Percentiles rank a stretch among this genome's conserved stretches.
phyloP scores from a whole-genome alignment of 2,888 invertebrate species.

The Leucophenga maculata region DNA sequence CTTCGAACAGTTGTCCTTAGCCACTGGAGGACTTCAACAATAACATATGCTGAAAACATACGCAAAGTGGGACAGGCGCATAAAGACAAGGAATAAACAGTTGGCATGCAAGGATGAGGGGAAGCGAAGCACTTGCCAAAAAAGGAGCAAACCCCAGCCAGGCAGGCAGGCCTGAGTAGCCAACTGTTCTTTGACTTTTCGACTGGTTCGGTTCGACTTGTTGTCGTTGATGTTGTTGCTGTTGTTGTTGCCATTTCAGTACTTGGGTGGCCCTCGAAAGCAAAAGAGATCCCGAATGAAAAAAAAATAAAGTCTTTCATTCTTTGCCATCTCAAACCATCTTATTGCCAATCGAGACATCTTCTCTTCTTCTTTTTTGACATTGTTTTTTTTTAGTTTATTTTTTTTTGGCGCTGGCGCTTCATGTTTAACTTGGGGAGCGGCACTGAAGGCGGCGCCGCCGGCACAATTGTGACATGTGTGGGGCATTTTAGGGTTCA shows the following conservation, averaged over 20 bases:
- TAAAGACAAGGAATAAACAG: background rate
- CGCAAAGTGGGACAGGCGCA: background rate
- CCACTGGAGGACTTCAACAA: background rate
- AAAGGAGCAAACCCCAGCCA: slow-evolving; percentile 7
- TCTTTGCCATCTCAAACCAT: too few species aligned
- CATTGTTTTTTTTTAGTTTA: background rate
- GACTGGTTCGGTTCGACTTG: background rate
- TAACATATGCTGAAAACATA: slow-evolving; percentile 16
- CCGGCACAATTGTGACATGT: slow-evolving; percentile 26
- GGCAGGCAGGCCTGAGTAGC: background rate
- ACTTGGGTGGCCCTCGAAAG: slow-evolving; percentile 16
- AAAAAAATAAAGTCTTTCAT: too few species aligned
- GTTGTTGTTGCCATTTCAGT: background rate
- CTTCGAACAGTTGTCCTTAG: too few species aligned
- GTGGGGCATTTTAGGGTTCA: slow-evolving; percentile 27
- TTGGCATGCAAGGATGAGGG: background rate
- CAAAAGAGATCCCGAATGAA: slow-evolving; percentile 1
- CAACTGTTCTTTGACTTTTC: slow-evolving; percentile 16
- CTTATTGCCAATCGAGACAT: too few species aligned
- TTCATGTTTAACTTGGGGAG: slow-evolving; percentile 14
- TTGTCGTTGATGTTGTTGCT: background rate
- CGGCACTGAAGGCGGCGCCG: slow-evolving; percentile 18
- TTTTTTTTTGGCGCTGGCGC: slow-evolving; percentile 17
- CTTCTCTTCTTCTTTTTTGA: background rate
- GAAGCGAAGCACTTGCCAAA: slow-evolving; percentile 11